Base-by-base conservation (phyloP, 2,797 vertebrate species). In the Percopsis omiscomaycus region DNA sequence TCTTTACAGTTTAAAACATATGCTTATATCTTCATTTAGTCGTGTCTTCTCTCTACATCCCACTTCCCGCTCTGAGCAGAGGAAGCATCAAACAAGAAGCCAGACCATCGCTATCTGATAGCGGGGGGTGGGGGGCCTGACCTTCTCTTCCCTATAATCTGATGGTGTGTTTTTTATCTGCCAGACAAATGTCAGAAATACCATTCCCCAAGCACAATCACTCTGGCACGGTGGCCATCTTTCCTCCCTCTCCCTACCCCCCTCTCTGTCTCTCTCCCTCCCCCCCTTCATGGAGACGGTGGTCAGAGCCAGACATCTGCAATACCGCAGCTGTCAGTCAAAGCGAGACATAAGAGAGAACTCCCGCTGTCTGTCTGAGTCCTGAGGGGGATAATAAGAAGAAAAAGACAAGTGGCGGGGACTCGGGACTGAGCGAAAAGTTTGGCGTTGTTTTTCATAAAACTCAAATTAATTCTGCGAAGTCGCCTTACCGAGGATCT, bases 151-250 rank as follows among this genome's bases (percentile, higher is more conserved):
- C 78, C 80, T 77, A 71, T 90, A 89, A 42, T 91, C 89, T 87
- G 88, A 90, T 88, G 78, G 75, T 72, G 72, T n/a, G 37, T 42
- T 77, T 86, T 90, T 91, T 92, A 89, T 91, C 89, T 86, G 75
- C 82, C 82, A 85, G 86, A 87, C 85, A 86, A 92, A 92, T 91
- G 90, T 91, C 89, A 91, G 80, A 89, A 90, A 86, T 84, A 79
- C 86, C 82, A 83, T 86, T 91, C 84, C 82, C 88, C 69, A 60
- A 88, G 82, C 83, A 67, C 80, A 89, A 87, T 90, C 84, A 73
- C 83, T 89, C 81, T 88, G 84, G 80, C 77, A 74, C 68, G 37
- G 37, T 42, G 37, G 14, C 6, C n/a, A 6, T 16, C 13, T 57
- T 57, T 16, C 5, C 37, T 56, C 28, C 13, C 10, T 22, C 15